Percentiles rank a stretch among this genome's conserved stretches.
Evolutionary conservation across 2,113 vertebrate genomes (phyloP).

Genomic region (Cacatua alba): DNA sequence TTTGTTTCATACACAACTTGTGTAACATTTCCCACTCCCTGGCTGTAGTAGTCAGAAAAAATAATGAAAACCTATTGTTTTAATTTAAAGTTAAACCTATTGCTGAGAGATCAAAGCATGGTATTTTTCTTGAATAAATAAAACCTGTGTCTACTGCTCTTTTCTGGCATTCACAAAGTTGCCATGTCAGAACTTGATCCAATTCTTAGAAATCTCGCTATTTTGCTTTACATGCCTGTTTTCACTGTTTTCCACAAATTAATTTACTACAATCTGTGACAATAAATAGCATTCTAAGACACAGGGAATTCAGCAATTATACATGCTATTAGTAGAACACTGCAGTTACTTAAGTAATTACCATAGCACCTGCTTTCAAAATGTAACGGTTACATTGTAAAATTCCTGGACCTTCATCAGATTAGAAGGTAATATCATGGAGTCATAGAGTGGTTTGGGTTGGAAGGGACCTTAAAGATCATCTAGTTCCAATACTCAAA

Average conservation of each 20-base stretch:
- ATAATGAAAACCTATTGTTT: background rate
- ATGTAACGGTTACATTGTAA: background rate
- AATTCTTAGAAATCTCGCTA: background rate
- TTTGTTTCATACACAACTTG: background rate
- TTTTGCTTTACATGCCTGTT: background rate
- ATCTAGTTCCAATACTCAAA: background rate
- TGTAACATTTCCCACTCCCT: background rate
- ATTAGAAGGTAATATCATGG: background rate
- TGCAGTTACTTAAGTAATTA: background rate
- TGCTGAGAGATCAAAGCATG: background rate
- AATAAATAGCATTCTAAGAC: background rate
- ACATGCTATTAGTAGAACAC: background rate
- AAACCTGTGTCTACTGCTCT: background rate
- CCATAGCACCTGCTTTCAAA: conserved; percentile 11
- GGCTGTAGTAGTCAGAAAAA: background rate
- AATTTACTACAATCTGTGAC: background rate
- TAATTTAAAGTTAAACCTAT: background rate
- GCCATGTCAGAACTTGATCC: background rate
- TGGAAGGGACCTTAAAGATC: background rate
- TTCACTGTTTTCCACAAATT: background rate
- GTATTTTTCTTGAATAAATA: background rate
- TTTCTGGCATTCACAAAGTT: background rate
- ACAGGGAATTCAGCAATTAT: background rate
- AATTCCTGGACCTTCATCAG: background rate
- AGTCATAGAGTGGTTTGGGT: background rate